Base-by-base conservation (phyloP, 2,888 invertebrate species). In the Dorcus parallelipipedus region DNA sequence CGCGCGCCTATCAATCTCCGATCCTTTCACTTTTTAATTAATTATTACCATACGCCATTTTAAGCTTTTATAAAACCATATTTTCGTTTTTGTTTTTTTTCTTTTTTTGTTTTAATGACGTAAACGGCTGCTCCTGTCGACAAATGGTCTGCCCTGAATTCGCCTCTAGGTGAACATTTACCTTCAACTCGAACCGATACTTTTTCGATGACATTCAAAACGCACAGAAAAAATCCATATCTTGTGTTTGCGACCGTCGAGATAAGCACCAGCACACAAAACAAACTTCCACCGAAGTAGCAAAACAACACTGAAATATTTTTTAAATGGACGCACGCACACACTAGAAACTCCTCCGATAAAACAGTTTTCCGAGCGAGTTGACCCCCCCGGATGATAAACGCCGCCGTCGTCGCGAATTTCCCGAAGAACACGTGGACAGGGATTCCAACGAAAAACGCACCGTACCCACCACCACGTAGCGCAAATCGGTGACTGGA, bases 401-500 rank as follows among this genome's bases (percentile, higher is more conserved):
- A 20, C 23, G 45, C 5, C 20, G 45, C 17, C 20, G 23, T 1
- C 9, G 9, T 38, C 10, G 48, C n/a, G 20, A n/a, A 9, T 38
- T 10, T 38, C 33, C 14, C 14, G 20, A 14, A 14, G 17, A 61
- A 63, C 69, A 69, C 69, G 69, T 69, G 69, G 52, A 64, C 60
- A 63, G 39, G 42, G 17, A 57, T 52, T 52, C 49, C 52, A 48
- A 62, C 54, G 49, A 60, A 64, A 65, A 60, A 58, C 60, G 59
- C 55, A 56, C 54, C 3, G 59, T 64, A 51, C 45, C 64, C 62
- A 61, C 64, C 63, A 62, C 60, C 63, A 62, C 62, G 63, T 64
- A 67, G 66, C 67, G 69, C 69, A 67, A 68, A 69, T 68, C 70
- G 70, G 69, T 71, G 70, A 71, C 71, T 71, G 69, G n/a, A 14